A percentile compares a stretch with the other conserved stretches of the same genome.
Evolutionary conservation across 2,797 vertebrate genomes (phyloP).

Genomic region (Gymnoscopelus microlampas): DNA sequence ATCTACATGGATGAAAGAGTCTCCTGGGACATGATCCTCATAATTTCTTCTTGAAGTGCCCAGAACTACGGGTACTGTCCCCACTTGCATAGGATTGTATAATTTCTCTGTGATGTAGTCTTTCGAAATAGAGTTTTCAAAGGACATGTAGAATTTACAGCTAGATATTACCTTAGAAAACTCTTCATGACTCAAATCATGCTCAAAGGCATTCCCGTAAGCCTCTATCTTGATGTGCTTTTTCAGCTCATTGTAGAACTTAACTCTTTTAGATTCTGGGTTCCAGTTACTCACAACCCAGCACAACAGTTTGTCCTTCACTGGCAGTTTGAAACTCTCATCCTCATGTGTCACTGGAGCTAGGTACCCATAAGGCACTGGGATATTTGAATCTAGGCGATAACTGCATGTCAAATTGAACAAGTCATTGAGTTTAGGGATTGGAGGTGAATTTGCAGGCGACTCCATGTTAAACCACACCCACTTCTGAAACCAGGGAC

Average conservation of each 20-base stretch:
- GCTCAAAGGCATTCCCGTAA: slow-evolving; percentile 21
- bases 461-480: slow-evolving; percentile 63
- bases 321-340: slow-evolving; percentile 31
- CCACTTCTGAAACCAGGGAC: slow-evolving; percentile 60
- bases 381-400: slow-evolving; percentile 44
- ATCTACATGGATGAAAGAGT: slow-evolving; percentile 55
- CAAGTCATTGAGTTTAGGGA: not conserved
- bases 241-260: slow-evolving; percentile 37
- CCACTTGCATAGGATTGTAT: not conserved
- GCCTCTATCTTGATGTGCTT: slow-evolving; percentile 9
- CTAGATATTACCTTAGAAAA: not conserved
- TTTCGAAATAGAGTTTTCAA: slow-evolving; percentile 39
- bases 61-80: slow-evolving; percentile 45
- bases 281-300: slow-evolving; percentile 49
- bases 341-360: not conserved
- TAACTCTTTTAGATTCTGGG: accelerated
- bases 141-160: slow-evolving; percentile 54
- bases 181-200: accelerated
- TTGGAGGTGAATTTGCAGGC: not conserved
- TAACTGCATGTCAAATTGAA: slow-evolving; percentile 60
- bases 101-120: slow-evolving; percentile 54
- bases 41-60: slow-evolving; percentile 47
- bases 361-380: slow-evolving; percentile 40
- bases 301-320: slow-evolving; percentile 43
- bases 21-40: slow-evolving; percentile 17